A percentile compares a stretch with the other conserved stretches of the same genome.
Evolutionary conservation across 2,797 vertebrate species (phyloP).

Genomic region (Gymnopithys bicolor): DNA sequence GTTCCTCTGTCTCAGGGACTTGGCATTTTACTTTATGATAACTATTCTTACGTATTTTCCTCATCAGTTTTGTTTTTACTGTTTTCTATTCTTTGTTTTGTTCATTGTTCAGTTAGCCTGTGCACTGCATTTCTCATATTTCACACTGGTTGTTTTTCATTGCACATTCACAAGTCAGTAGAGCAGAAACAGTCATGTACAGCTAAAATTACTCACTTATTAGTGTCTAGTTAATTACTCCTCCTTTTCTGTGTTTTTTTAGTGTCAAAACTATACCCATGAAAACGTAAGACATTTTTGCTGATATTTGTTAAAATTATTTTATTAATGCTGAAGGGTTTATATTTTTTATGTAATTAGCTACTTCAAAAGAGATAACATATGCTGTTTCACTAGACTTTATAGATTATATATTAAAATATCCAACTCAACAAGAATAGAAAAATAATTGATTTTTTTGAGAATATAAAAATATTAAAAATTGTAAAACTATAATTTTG

Average conservation of each 20-base stretch:
- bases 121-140: constrained; percentile 14
- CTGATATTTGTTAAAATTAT: constrained; percentile 49
- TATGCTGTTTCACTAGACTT: background rate
- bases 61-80: constrained; percentile 58
- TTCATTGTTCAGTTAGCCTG: constrained; percentile 3
- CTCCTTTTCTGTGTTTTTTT: constrained; percentile 85
- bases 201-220: background rate
- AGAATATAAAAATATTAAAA: background rate
- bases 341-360: constrained; percentile 38
- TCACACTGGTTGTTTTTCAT: background rate
- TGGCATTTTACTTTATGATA: constrained; percentile 99
- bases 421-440: background rate
- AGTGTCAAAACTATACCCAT: constrained; percentile 88
- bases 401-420: background rate
- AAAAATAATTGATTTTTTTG: background rate
- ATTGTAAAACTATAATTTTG: background rate
- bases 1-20: constrained; percentile 94
- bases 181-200: background rate
- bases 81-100: background rate
- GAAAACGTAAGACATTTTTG: constrained; percentile 88
- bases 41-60: constrained; percentile 90
- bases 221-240: constrained; percentile 50
- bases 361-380: background rate
- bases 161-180: background rate
- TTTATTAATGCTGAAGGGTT: constrained; percentile 24